Percentiles rank a stretch among this genome's conserved stretches.
Evolutionary conservation across 2,888 invertebrate genomes (phyloP).

Genomic region (Clivina fossor): DNA sequence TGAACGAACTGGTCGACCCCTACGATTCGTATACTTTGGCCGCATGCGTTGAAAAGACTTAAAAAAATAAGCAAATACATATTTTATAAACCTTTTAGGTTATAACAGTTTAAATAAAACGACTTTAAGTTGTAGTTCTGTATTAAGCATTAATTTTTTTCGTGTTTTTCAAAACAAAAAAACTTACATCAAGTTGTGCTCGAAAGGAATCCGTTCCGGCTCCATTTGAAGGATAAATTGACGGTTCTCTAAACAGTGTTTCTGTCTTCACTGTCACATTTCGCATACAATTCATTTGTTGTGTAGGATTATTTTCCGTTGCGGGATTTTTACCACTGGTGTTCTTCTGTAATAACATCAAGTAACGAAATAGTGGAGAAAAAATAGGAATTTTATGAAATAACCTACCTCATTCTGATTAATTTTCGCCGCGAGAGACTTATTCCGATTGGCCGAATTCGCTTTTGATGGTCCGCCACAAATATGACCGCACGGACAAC

Average conservation of each 20-base stretch:
- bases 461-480: slow-evolving; percentile 49
- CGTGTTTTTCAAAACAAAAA: neutral
- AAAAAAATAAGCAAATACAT: neutral
- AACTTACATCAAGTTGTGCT: slow-evolving; percentile 55
- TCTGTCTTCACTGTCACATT: slow-evolving; percentile 34
- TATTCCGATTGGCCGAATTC: slow-evolving; percentile 21
- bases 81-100: neutral
- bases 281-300: slow-evolving; percentile 11
- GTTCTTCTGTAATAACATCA: slow-evolving; percentile 2
- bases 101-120: neutral
- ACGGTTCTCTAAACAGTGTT: slow-evolving; percentile 42
- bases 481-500: slow-evolving; percentile 62
- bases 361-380: too few relatives aligned
- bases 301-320: neutral
- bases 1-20: slow-evolving; percentile 52
- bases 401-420: slow-evolving; percentile 9
- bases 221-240: slow-evolving; percentile 38
- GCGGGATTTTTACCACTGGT: neutral
- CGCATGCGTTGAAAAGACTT: slow-evolving; percentile 49
- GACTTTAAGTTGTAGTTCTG: neutral
- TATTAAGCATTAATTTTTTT: neutral
- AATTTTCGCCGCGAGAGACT: slow-evolving; percentile 20
- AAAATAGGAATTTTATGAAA: neutral
- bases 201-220: slow-evolving; percentile 49
- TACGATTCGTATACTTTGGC: slow-evolving; percentile 52